Evolutionary conservation across 2,888 invertebrate genomes (phyloP), one percentile per base, ranked within the genome.

Genomic region (Colletes collaris): DNA sequence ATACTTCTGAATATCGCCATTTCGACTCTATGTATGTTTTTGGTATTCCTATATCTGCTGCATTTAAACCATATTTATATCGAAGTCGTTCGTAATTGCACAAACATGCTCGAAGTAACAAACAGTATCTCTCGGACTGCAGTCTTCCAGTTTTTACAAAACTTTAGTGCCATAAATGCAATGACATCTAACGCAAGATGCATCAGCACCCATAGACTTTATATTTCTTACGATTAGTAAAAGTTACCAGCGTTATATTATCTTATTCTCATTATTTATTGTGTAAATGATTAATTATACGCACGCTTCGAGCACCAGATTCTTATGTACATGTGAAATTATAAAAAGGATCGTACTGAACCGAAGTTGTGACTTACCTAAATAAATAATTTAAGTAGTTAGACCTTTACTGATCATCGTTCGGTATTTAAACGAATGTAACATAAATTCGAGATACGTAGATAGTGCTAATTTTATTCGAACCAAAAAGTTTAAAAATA

Each of bases 91-190:
- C 55, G 52, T 6, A 67, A 63, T 52, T 82, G 78, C 78, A 79
- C 77, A 77, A 79, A 69, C 46, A 55, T 55, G 50, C 68, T 84
- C 37, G 46, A 53, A 60, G 69, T 67, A 78, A 19, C 69, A 55
- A 44, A 64, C n/a, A 58, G 67, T 69, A 55, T 75, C 49, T 72
- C 49, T 46, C 67, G 44, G 58, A 78, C 73, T 69, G 76, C 71
- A 70, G 87, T 87, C 87, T 87, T 87, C 86, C 86, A 86, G 53
- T 83, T 76, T 74, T 67, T 80, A 86, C 50, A 63, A 86, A 76
- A 73, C 19, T 60, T 63, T 62, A 66, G 86, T 87, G 86, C 87
- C 86, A 87, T 87, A 83, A 76, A 55, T 49, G 52, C 70, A 40
- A 44, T 74, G 58, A 58, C 49, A 64, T 64, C n/a, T 13, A 16